Conservation (phyloP, 1,140 invertebrate genomes). For the fruit fly (Drosophila melanogaster) region DNA sequence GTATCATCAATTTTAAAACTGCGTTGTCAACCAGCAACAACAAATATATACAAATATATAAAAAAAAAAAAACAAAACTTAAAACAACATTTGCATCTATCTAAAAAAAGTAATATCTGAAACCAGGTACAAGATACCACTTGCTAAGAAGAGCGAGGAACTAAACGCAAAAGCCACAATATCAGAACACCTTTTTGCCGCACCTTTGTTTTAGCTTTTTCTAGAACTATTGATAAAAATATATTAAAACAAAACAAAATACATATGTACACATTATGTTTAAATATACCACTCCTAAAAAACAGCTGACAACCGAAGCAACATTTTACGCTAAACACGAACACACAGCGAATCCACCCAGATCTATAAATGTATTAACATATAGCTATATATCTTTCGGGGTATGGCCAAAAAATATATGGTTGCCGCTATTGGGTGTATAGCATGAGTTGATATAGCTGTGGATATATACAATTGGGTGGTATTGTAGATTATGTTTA, state of each 20-base stretch:
- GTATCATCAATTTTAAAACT: constrained; percentile 59
- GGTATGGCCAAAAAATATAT: too few relatives aligned
- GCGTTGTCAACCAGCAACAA: constrained; percentile 57
- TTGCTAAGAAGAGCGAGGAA: constrained; percentile 31
- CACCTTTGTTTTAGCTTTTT: constrained; percentile 81
- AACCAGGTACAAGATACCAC: constrained; percentile 19
- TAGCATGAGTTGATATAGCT: too few relatives aligned
- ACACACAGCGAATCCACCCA: not conserved
- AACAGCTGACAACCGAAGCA: constrained; percentile 16
- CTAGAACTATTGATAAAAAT: constrained; percentile 84
- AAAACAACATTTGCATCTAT: constrained; percentile 43
- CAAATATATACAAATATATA: constrained; percentile 58
- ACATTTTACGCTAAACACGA: constrained; percentile 1
- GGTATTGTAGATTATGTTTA: too few relatives aligned
- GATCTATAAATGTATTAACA: not conserved
- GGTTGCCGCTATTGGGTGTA: too few relatives aligned
- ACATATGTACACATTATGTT: constrained; percentile 75
- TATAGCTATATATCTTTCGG: not conserved
- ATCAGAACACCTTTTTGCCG: constrained; percentile 50
- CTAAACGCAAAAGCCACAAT: constrained; percentile 46
- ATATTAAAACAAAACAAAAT: constrained; percentile 70
- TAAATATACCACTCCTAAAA: constrained; percentile 71
- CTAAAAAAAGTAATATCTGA: constrained; percentile 33
- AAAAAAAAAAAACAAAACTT: constrained; percentile 20
- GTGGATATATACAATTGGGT: too few relatives aligned